A percentile compares a stretch with the other conserved stretches of the same genome.
phyloP scores from a whole-genome alignment of 2,888 invertebrate species.

The Hymenopus coronatus region DNA sequence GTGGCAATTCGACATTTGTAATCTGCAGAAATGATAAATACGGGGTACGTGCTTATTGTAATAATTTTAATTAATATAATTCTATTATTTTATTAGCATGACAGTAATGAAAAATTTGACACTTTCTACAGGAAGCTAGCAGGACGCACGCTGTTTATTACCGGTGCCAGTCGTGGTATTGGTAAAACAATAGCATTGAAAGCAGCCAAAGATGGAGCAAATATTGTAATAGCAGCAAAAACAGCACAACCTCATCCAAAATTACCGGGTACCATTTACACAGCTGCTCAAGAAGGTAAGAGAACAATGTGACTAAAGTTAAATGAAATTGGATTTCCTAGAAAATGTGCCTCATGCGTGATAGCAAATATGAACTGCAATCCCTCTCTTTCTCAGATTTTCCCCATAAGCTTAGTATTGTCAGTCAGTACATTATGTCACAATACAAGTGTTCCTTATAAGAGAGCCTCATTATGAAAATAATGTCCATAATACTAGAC shows the following conservation, averaged over 20 bases:
- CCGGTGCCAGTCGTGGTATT: constrained; percentile 95
- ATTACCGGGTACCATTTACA: constrained; percentile 87
- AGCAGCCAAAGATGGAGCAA: constrained; percentile 88
- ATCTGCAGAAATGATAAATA: background rate
- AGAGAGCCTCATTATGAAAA: too few relatives aligned
- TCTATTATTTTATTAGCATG: background rate
- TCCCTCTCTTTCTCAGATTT: too few relatives aligned
- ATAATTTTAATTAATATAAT: background rate
- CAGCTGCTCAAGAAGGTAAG: constrained; percentile 84
- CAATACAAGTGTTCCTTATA: too few relatives aligned
- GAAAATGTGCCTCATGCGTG: too few relatives aligned
- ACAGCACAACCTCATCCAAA: constrained; percentile 88
- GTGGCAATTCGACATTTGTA: background rate
- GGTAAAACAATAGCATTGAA: constrained; percentile 93
- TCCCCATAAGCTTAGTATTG: too few relatives aligned
- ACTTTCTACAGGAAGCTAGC: constrained; percentile 59
- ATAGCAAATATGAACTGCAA: too few relatives aligned
- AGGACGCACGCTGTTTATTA: constrained; percentile 90
- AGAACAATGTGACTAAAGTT: constrained; percentile 24
- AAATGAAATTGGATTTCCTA: too few relatives aligned
- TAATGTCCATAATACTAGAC: too few relatives aligned
- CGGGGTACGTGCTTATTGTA: background rate
- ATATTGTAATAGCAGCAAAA: constrained; percentile 88
- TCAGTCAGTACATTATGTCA: too few relatives aligned
- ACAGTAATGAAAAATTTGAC: too few relatives aligned